Conservation (phyloP, 1,140 invertebrate species). For the Leptonema lineaticorne region DNA sequence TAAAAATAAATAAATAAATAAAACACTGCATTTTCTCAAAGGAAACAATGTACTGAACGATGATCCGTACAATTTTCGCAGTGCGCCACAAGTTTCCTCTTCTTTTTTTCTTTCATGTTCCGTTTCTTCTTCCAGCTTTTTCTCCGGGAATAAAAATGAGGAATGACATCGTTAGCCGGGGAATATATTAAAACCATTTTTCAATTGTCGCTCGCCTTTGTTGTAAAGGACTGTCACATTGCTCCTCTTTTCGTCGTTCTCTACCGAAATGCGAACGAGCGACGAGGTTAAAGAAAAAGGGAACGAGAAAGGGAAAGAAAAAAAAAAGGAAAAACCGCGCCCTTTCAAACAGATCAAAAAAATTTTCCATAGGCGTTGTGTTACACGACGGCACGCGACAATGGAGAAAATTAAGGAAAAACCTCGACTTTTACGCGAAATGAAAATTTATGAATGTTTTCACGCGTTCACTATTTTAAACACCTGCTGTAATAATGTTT, state of each 20-base stretch:
- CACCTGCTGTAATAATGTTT: too few relatives aligned
- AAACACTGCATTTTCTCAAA: too few relatives aligned
- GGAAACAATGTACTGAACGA: constrained; percentile 23
- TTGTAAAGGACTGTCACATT: constrained; percentile 10
- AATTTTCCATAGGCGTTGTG: too few relatives aligned
- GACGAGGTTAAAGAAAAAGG: too few relatives aligned
- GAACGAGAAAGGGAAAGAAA: too few relatives aligned
- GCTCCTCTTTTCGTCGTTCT: not conserved
- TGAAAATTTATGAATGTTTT: not conserved
- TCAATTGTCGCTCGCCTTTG: constrained; percentile 39
- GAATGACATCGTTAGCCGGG: constrained; percentile 39
- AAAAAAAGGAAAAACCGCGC: too few relatives aligned
- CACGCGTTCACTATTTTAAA: too few relatives aligned
- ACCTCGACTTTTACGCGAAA: not conserved
- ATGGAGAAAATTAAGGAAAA: too few relatives aligned
- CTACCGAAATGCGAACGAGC: not conserved
- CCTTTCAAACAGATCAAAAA: not conserved
- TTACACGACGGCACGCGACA: too few relatives aligned
- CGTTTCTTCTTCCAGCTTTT: not conserved
- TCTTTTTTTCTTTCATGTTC: too few relatives aligned
- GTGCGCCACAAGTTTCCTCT: not conserved
- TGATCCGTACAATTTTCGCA: not conserved
- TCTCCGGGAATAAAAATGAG: constrained; percentile 39
- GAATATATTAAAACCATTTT: constrained; percentile 43
- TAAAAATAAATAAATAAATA: too few relatives aligned